These are phyloP conservation scores for Malacoraja senta DNA, from an alignment of 2,797 vertebrate genomes.

Conservation along the genomic window DNA sequence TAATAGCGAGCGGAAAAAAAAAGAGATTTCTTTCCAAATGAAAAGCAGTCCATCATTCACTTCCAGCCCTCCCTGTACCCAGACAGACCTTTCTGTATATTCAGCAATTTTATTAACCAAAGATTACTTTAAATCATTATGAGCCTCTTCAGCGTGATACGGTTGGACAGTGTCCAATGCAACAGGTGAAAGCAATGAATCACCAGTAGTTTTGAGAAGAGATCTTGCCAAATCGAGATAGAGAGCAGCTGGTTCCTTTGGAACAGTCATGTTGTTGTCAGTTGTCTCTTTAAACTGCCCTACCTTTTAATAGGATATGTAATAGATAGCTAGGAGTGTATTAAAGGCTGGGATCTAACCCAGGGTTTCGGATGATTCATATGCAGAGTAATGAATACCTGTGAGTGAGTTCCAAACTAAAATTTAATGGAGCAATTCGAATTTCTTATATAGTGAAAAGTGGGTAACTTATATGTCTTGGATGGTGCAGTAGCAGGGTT, in stretches of 20 bases:
- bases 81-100: constrained; percentile 14
- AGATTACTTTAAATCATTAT: constrained; percentile 35
- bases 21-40: background rate
- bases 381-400: background rate
- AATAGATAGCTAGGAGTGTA: background rate
- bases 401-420: background rate
- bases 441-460: background rate
- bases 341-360: background rate
- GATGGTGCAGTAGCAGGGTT: too few species aligned
- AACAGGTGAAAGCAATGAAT: constrained; percentile 33
- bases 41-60: constrained; percentile 20
- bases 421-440: background rate
- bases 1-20: background rate
- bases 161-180: background rate
- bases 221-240: constrained; percentile 28
- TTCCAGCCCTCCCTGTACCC: constrained; percentile 22
- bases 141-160: background rate
- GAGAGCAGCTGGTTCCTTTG: constrained; percentile 27
- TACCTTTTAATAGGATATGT: constrained; percentile 12
- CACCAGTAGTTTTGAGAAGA: constrained; percentile 6
- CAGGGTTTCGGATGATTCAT: background rate
- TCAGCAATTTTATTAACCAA: constrained; percentile 33
- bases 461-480: too few species aligned
- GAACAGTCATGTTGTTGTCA: background rate
- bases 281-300: constrained; percentile 5